Evolutionary conservation across 1,140 invertebrate species (phyloP).

Genomic region (Coptotermes formosanus): DNA sequence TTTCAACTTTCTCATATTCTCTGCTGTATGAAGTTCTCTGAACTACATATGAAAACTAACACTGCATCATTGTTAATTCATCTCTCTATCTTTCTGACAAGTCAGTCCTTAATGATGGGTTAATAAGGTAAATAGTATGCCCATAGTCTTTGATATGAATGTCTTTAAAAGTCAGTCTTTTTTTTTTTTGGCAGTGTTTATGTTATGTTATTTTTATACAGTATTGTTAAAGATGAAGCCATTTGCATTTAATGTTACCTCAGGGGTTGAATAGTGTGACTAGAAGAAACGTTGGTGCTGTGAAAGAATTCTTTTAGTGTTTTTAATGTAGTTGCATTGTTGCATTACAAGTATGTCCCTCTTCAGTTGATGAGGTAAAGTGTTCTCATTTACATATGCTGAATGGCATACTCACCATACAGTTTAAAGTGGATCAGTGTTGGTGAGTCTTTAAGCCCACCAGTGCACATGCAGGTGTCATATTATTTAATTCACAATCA

Average conservation of each 20-base stretch:
- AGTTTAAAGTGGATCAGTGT: no score
- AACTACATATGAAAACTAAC: slow-evolving; percentile 7
- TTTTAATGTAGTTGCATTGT: not conserved
- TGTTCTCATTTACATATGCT: not conserved
- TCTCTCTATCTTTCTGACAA: slow-evolving; percentile 39
- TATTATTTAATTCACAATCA: no score
- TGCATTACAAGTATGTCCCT: not conserved
- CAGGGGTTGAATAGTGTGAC: not conserved
- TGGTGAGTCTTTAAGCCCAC: no score
- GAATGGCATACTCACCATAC: no score
- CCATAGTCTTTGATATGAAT: slow-evolving; percentile 34
- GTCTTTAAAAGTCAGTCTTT: slow-evolving; percentile 11
- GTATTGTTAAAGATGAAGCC: not conserved
- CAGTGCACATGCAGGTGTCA: no score
- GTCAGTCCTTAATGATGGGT: slow-evolving; percentile 39
- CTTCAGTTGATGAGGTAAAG: not conserved
- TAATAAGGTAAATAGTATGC: slow-evolving; percentile 37
- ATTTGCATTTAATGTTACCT: not conserved
- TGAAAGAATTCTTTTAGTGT: not conserved
- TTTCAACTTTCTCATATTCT: not conserved
- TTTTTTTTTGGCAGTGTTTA: not conserved
- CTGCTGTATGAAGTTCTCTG: not conserved
- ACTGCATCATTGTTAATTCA: slow-evolving; percentile 34
- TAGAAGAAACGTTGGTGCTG: not conserved
- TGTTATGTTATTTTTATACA: not conserved